Percentiles rank a stretch among this genome's conserved stretches.
Conservation (phyloP, 2,113 vertebrate species). For the Seriola rivoliana region DNA sequence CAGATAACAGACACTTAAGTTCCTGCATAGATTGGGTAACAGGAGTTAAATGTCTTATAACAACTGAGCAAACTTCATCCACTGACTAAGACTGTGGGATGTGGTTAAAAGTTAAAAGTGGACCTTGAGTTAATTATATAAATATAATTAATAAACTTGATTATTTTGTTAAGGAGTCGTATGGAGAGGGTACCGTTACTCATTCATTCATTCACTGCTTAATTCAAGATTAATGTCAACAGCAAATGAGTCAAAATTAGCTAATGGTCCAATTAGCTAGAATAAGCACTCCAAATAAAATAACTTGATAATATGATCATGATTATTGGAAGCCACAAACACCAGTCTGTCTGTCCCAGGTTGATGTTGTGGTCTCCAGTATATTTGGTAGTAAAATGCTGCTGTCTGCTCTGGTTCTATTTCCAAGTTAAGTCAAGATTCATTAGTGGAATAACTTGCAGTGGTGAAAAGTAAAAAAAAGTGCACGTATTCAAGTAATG, state of each 20-base stretch:
- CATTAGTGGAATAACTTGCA: not conserved
- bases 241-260: not conserved
- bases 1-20: not conserved
- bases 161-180: not conserved
- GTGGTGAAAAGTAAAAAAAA: not conserved
- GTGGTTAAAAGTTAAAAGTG: no score
- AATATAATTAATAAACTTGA: no score
- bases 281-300: not conserved
- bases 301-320: not conserved
- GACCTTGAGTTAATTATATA: no score
- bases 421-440: not conserved
- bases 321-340: not conserved
- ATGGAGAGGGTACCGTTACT: not conserved
- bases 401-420: not conserved
- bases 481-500: not conserved
- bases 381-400: not conserved
- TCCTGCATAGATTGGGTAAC: slow-evolving; percentile 13
- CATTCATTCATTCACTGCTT: not conserved
- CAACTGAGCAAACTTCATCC: not conserved
- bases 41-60: not conserved
- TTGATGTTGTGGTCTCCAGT: not conserved
- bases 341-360: not conserved
- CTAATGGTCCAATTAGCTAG: not conserved
- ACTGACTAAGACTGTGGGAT: no score
- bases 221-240: no score